Evolutionary conservation across 2,888 invertebrate species (phyloP).

Genomic region (Tiliacea aurago): DNA sequence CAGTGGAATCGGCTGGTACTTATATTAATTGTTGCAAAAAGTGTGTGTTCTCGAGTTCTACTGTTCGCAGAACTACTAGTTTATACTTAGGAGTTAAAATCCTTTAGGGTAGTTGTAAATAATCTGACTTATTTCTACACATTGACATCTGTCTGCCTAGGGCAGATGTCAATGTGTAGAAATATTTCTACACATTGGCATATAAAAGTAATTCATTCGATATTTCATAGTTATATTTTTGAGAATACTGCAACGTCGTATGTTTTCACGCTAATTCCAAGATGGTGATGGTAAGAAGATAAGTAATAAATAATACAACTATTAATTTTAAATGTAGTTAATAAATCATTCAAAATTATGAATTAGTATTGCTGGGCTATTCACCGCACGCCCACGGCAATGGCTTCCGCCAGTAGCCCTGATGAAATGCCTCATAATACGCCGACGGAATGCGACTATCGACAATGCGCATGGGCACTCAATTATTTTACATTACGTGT

Average conservation of each 20-base stretch:
- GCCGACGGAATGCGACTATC: conserved; percentile 66
- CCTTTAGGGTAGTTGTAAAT: background rate
- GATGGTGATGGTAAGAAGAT: background rate
- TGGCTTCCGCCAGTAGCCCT: conserved; percentile 65
- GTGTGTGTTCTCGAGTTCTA: too few relatives aligned
- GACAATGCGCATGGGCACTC: conserved; percentile 60
- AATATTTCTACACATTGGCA: too few relatives aligned
- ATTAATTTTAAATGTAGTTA: conserved; percentile 28
- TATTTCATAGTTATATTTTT: background rate
- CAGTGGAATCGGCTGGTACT: too few relatives aligned
- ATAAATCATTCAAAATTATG: conserved; percentile 54
- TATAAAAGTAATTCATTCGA: background rate
- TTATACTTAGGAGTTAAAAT: background rate
- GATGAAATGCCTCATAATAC: conserved; percentile 64
- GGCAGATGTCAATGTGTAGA: too few relatives aligned
- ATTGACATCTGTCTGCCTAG: too few relatives aligned
- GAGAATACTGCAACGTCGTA: background rate
- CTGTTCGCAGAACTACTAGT: too few relatives aligned
- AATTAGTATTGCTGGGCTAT: conserved; percentile 52
- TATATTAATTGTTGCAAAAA: too few relatives aligned
- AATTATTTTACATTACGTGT: conserved; percentile 65
- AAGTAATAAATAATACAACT: conserved; percentile 23
- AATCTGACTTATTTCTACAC: background rate
- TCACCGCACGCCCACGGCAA: conserved; percentile 56
- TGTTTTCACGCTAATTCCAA: too few relatives aligned